These are phyloP conservation scores for Phortica magna DNA, from an alignment of 2,888 invertebrate genomes.

Conservation along the genomic window DNA sequence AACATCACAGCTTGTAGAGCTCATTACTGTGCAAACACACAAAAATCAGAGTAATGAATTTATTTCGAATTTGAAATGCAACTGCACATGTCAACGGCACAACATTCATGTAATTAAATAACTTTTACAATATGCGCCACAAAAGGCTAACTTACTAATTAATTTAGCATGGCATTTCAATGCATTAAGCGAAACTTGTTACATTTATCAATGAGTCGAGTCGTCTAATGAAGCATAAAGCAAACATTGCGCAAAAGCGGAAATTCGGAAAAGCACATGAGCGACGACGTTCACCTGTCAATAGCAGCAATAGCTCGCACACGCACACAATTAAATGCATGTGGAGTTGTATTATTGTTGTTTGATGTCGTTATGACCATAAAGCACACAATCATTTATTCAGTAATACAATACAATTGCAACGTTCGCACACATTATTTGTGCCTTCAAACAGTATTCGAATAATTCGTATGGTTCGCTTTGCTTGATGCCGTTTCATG, in stretches of 20 bases:
- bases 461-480: too few relatives aligned
- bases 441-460: neutral
- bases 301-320: neutral
- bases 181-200: neutral
- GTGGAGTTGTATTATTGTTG: neutral
- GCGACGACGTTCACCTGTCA: constrained; percentile 3
- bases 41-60: too few relatives aligned
- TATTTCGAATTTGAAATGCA: too few relatives aligned
- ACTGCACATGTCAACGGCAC: too few relatives aligned
- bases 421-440: neutral
- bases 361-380: neutral
- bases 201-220: constrained; percentile 3
- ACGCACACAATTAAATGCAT: neutral
- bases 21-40: too few relatives aligned
- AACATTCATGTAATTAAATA: neutral
- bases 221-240: constrained; percentile 4
- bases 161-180: neutral
- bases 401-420: neutral
- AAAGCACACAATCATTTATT: too few relatives aligned
- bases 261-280: neutral
- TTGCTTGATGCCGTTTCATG: neutral
- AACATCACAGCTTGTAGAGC: too few relatives aligned
- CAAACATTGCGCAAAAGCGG: neutral
- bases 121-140: neutral
- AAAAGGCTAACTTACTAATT: neutral